Base-by-base conservation (phyloP, 2,888 invertebrate species). In the Drosophila mettleri region DNA sequence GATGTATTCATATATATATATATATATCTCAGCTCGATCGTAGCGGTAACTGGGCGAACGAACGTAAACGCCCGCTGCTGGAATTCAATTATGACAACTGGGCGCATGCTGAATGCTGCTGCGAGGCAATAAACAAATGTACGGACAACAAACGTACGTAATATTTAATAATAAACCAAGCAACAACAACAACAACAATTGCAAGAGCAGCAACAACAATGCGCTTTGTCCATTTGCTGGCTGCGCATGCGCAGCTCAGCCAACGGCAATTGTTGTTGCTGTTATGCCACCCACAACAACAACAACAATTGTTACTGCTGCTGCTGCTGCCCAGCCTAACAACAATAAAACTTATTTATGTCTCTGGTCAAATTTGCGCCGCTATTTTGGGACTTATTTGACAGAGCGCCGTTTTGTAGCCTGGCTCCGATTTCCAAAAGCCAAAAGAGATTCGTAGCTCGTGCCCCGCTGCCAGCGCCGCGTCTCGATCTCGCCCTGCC, bases 31-130 rank as follows among this genome's bases (percentile, higher is more conserved):
- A 31, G 65, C 45, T n/a, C 9, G 62, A 78, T 65, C 66, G 62
- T 38, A 64, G 75, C 69, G 77, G 80, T 83, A 76, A 74, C 83
- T 59, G 73, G 63, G 67, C 83, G 83, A 68, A 48, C 83, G 83
- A 68, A 48, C 71, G 74, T 75, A 78, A 78, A 83, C 86, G 85
- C 90, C 86, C 83, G 90, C 85, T 86, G 82, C 82, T 89, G 89
- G 90, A 89, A 89, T 89, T 89, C 88, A 90, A 87, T 89, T 89
- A 90, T 87, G 89, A 88, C 83, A 78, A 85, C 77, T 75, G 72
- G 80, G 78, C 80, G 81, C 73, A 54, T 62, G 72, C 52, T 52
- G 54, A 43, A 54, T 52, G 75, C 75, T 63, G 75, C 86, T 70
- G 76, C 84, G 62, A 79, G 84, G 75, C 82, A 78, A 80, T 87